Percentiles rank a stretch among this genome's conserved stretches.
phyloP scores from a whole-genome alignment of 2,888 invertebrate species.

The Tortricodes alternella region DNA sequence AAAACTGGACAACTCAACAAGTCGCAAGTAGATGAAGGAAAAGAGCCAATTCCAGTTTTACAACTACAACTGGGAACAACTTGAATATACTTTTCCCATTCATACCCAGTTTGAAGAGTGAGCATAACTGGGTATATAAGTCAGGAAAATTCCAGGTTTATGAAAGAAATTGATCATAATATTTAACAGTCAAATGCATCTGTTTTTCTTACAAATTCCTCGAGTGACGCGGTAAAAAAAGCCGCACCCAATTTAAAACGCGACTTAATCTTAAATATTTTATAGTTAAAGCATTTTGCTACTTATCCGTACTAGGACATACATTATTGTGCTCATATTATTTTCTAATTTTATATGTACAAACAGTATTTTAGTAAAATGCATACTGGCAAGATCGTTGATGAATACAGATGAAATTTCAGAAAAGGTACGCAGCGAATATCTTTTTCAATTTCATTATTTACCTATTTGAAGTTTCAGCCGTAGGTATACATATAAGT shows the following conservation, averaged over 20 bases:
- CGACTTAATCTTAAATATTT: neutral
- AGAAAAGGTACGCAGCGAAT: neutral
- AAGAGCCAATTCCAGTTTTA: too few relatives aligned
- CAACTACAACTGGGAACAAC: too few relatives aligned
- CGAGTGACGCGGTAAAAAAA: neutral
- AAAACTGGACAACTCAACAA: too few relatives aligned
- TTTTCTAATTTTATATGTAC: slow-evolving; percentile 8
- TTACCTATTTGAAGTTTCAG: neutral
- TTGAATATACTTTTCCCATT: too few relatives aligned
- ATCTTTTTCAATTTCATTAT: neutral
- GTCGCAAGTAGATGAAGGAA: too few relatives aligned
- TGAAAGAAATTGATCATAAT: too few relatives aligned
- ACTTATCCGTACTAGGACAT: slow-evolving; percentile 10
- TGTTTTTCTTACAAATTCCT: neutral
- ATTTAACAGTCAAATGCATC: neutral
- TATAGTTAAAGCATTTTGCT: slow-evolving; percentile 28
- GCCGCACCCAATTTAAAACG: slow-evolving; percentile 4
- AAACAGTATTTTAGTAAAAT: neutral
- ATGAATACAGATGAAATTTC: neutral
- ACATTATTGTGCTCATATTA: slow-evolving; percentile 24
- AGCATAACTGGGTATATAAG: too few relatives aligned
- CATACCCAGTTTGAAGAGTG: too few relatives aligned
- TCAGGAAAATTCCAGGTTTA: too few relatives aligned
- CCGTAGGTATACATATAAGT: neutral
- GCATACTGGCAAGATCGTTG: slow-evolving; percentile 6